phyloP scores from a whole-genome alignment of 2,797 vertebrate species.

The Sebastes jordani region DNA sequence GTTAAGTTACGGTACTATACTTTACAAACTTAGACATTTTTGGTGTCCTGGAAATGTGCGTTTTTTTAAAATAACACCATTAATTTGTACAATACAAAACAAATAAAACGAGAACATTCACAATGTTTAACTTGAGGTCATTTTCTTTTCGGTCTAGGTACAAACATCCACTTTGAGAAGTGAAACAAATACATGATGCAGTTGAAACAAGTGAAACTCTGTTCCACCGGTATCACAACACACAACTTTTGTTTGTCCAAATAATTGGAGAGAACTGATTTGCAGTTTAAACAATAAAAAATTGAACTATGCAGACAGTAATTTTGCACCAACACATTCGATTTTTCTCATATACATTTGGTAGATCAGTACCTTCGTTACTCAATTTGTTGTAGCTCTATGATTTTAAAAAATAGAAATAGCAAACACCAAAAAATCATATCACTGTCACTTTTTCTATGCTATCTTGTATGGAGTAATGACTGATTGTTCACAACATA shows the following conservation, averaged over 20 bases:
- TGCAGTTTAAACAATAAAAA: neutral
- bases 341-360: constrained; percentile 18
- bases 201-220: neutral
- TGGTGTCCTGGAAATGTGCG: constrained; percentile 55
- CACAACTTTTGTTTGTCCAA: neutral
- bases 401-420: neutral
- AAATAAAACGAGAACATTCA: constrained; percentile 47
- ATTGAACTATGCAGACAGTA: neutral
- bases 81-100: constrained; percentile 35
- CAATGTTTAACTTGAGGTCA: constrained; percentile 40
- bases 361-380: constrained; percentile 6
- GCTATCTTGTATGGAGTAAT: neutral
- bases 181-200: constrained; percentile 7
- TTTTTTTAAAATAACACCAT: constrained; percentile 20
- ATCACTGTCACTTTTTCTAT: constrained; percentile 1
- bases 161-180: constrained; percentile 15
- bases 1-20: neutral
- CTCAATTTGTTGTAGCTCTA: neutral
- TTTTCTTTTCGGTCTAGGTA: constrained; percentile 5
- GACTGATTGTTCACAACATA: constrained; percentile 38
- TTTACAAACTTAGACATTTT: constrained; percentile 52
- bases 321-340: constrained; percentile 32
- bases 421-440: constrained; percentile 30
- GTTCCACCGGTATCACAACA: neutral
- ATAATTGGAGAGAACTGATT: neutral